Evolutionary conservation across 2,888 invertebrate species (phyloP), one percentile per base, ranked within the genome.

Genomic region (Pyrrhopygopsis socrates): DNA sequence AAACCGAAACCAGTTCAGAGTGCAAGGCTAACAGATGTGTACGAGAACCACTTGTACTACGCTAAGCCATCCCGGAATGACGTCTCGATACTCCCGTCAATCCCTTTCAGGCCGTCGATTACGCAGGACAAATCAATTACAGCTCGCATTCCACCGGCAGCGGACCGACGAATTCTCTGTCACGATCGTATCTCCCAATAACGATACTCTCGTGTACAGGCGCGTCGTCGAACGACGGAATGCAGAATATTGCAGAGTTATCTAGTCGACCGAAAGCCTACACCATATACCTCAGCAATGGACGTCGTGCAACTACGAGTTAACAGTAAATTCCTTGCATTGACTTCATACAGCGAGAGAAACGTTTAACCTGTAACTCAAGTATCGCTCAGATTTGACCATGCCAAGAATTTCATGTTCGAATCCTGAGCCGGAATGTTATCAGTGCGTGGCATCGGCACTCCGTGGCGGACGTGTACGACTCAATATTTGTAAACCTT

Each of bases 111-210:
- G 92, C 95, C 95, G 96, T 97, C 96, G 97, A 97, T 97, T 97
- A 98, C 97, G 96, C 96, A 97, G 97, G 97, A 97, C 98, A 97
- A 98, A 98, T 98, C 98, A 97, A 97, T 98, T 98, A 97, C 96
- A 95, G 95, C 95, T 96, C 95, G 97, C 97, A 98, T 98, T 97
- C 98, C 97, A 95, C 94, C 95, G 95, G 95, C 97, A 95, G 96
- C 92, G 96, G 95, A 95, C 96, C 97, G 97, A 97, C 97, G 97
- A 97, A 97, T 97, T 97, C 97, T 95, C 97, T 97, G 97, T 97
- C 97, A 97, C 97, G 97, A 97, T 96, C 96, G 96, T 95, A 97
- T 97, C 97, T 94, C 93, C 95, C 95, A 95, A 95, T 96, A 97
- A 97, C 96, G 97, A 96, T 96, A 95, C 96, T 96, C 97, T 96